Percentiles rank a stretch among this genome's conserved stretches.
Conservation (phyloP, 53 echinoderm and acorn worm genomes). For the Actinopyga echinites region DNA sequence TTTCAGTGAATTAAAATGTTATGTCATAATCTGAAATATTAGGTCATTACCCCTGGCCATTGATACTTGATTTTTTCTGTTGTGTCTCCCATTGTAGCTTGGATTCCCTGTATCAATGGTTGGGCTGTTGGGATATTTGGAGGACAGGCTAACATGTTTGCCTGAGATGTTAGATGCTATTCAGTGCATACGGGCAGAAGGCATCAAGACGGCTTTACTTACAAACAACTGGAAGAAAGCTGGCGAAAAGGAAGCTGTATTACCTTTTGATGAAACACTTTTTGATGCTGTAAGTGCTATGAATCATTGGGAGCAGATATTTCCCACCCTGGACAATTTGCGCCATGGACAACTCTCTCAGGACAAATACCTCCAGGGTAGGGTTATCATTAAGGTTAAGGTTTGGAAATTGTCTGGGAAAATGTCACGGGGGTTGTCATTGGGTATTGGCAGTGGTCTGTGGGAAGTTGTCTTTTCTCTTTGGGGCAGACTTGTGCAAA, state of each 20-base stretch:
- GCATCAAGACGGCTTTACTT: slow-evolving; percentile 79
- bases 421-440: too few relatives aligned
- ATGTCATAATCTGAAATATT: too few relatives aligned
- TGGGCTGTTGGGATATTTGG: slow-evolving; percentile 61
- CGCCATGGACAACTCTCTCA: too few relatives aligned
- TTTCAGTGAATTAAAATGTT: too few relatives aligned
- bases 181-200: slow-evolving; percentile 79
- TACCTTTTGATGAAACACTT: slow-evolving; percentile 53
- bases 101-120: slow-evolving; percentile 54
- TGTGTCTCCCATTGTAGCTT: slow-evolving; percentile 37
- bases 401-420: too few relatives aligned
- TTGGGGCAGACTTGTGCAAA: too few relatives aligned
- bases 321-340: too few relatives aligned
- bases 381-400: neutral
- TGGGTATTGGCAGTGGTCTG: too few relatives aligned
- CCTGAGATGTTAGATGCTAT: slow-evolving; percentile 89
- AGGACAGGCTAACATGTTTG: slow-evolving; percentile 44
- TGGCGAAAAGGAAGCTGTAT: slow-evolving; percentile 34
- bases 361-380: too few relatives aligned
- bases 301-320: too few relatives aligned
- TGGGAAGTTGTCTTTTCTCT: too few relatives aligned
- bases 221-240: slow-evolving; percentile 88
- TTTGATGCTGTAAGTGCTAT: slow-evolving; percentile 79
- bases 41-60: too few relatives aligned
- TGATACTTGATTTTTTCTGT: neutral